Conservation (phyloP, 2,113 vertebrate species). For the Coturnix japonica region DNA sequence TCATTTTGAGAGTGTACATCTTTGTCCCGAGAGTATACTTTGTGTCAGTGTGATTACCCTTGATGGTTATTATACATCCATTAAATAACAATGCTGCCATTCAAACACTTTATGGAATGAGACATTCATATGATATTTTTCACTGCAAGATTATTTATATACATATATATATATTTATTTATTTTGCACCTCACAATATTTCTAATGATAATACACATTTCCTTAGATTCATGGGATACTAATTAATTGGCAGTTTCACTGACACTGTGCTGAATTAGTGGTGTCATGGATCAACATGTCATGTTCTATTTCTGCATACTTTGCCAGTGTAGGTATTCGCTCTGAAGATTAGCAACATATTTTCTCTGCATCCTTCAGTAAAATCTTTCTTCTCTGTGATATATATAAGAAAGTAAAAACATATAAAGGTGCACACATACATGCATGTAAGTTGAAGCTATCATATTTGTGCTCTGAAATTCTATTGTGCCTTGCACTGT, state of each 20-base stretch:
- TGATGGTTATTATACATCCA: neutral
- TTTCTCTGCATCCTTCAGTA: neutral
- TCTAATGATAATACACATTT: neutral
- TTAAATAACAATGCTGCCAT: neutral
- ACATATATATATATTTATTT: neutral
- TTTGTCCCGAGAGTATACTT: neutral
- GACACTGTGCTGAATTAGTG: neutral
- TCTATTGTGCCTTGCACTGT: neutral
- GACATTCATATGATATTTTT: neutral
- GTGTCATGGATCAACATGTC: neutral
- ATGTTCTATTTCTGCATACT: neutral
- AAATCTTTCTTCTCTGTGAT: neutral
- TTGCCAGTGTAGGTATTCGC: neutral
- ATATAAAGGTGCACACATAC: accelerated
- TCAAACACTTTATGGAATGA: neutral
- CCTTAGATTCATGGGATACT: neutral
- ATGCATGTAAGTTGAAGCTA: neutral
- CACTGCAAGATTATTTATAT: neutral
- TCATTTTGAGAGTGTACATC: neutral
- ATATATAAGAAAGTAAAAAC: neutral
- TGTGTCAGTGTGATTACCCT: neutral
- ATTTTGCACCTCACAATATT: neutral
- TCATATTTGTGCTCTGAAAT: neutral
- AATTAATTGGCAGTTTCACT: neutral
- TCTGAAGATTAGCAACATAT: neutral